phyloP scores from a whole-genome alignment of 1,140 invertebrate species.

The Drosophila mauritiana region DNA sequence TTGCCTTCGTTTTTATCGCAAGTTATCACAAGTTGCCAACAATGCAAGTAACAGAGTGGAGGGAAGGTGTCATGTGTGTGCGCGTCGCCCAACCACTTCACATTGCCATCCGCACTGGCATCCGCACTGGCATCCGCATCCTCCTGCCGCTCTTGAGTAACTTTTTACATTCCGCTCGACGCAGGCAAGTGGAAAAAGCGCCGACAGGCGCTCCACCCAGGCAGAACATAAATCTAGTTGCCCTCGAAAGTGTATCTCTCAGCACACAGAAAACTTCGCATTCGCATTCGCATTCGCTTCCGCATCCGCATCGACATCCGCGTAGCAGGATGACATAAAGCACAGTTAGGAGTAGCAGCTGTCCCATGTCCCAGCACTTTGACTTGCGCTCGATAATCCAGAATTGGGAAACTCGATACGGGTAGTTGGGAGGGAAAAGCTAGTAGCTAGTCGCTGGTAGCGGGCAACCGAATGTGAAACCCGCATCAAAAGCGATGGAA shows the following conservation, averaged over 20 bases:
- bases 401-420: conserved; percentile 4
- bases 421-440: neutral
- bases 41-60: conserved; percentile 41
- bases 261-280: conserved; percentile 1
- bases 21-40: conserved; percentile 70
- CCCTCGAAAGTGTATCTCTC: conserved; percentile 7
- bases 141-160: conserved; percentile 20
- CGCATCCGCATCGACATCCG: neutral
- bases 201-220: conserved; percentile 17
- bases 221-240: conserved; percentile 11
- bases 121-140: neutral
- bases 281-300: neutral
- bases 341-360: conserved; percentile 51
- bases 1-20: conserved; percentile 77
- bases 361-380: conserved; percentile 20
- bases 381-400: conserved; percentile 31
- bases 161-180: conserved; percentile 65
- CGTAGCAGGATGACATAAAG: conserved; percentile 25
- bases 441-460: neutral
- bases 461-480: neutral
- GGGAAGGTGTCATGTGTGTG: neutral
- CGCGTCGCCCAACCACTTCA: neutral
- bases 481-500: conserved; percentile 19
- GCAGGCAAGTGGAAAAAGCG: conserved; percentile 56
- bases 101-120: neutral